phyloP scores from a whole-genome alignment of 2,888 invertebrate genomes.

The Cetonia aurata region DNA sequence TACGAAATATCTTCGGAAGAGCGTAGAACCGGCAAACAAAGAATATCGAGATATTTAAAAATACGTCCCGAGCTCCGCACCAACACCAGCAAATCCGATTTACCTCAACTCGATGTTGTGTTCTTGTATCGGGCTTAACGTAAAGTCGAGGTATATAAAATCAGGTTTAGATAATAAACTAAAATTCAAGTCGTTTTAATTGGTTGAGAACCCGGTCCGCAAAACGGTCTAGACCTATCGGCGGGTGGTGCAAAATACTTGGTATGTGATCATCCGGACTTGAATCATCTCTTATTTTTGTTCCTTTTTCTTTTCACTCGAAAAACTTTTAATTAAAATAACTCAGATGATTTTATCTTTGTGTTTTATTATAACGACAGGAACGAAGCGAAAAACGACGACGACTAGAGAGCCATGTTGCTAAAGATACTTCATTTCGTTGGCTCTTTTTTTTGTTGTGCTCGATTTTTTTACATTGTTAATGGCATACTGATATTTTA shows the following conservation, averaged over 20 bases:
- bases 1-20: too few relatives aligned
- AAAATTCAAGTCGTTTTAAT: constrained; percentile 64
- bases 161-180: constrained; percentile 65
- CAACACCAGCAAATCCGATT: constrained; percentile 23
- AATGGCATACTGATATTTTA: constrained; percentile 37
- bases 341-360: constrained; percentile 61
- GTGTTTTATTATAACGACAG: constrained; percentile 47
- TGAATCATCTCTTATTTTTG: constrained; percentile 44
- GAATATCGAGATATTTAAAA: too few relatives aligned
- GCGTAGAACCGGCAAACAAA: too few relatives aligned
- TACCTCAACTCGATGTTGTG: neutral
- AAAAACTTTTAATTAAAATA: constrained; percentile 65
- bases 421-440: constrained; percentile 37
- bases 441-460: constrained; percentile 1
- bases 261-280: constrained; percentile 52
- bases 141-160: constrained; percentile 57
- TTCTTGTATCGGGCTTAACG: constrained; percentile 44
- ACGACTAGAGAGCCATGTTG: constrained; percentile 22
- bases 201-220: constrained; percentile 63
- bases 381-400: constrained; percentile 36
- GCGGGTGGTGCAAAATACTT: constrained; percentile 65
- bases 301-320: constrained; percentile 51
- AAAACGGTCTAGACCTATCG: constrained; percentile 59
- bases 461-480: constrained; percentile 25
- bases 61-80: too few relatives aligned